These are phyloP conservation scores for Amiota mariae DNA, from an alignment of 2,888 invertebrate genomes.

Conservation along the genomic window DNA sequence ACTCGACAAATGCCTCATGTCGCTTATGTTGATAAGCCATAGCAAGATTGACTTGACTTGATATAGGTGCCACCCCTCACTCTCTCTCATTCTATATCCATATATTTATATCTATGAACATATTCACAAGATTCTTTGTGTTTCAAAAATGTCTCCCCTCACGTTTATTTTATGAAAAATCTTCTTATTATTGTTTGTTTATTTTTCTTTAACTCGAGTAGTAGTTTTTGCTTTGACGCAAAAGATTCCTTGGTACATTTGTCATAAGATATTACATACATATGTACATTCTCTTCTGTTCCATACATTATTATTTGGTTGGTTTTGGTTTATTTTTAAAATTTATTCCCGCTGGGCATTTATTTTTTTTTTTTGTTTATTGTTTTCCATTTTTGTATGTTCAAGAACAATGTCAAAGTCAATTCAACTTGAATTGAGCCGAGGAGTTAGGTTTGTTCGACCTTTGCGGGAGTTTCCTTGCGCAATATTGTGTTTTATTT, in stretches of 20 bases:
- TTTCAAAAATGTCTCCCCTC: too few species aligned
- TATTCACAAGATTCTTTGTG: too few species aligned
- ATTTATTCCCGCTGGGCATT: constrained; percentile 58
- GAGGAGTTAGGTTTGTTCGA: constrained; percentile 38
- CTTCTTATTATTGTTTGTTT: too few species aligned
- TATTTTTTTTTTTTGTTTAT: constrained; percentile 29
- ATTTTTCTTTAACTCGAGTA: background rate
- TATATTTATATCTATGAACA: too few species aligned
- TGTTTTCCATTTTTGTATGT: background rate
- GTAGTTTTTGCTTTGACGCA: background rate
- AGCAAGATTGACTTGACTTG: too few species aligned
- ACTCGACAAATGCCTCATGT: too few species aligned
- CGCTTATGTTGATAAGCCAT: too few species aligned
- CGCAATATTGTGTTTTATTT: too few species aligned
- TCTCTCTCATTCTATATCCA: too few species aligned
- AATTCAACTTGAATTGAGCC: constrained; percentile 1
- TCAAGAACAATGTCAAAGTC: constrained; percentile 20
- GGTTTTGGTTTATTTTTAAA: constrained; percentile 55
- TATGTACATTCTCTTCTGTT: constrained; percentile 38
- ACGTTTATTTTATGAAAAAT: too few species aligned
- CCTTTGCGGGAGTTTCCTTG: constrained; percentile 64
- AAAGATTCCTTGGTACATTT: background rate
- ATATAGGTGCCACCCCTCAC: too few species aligned
- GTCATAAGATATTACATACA: too few species aligned
- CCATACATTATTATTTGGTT: constrained; percentile 24